These are phyloP conservation scores for Mesorhabditis sp. DNA, from an alignment of 2,888 invertebrate species.

Conservation along the genomic window DNA sequence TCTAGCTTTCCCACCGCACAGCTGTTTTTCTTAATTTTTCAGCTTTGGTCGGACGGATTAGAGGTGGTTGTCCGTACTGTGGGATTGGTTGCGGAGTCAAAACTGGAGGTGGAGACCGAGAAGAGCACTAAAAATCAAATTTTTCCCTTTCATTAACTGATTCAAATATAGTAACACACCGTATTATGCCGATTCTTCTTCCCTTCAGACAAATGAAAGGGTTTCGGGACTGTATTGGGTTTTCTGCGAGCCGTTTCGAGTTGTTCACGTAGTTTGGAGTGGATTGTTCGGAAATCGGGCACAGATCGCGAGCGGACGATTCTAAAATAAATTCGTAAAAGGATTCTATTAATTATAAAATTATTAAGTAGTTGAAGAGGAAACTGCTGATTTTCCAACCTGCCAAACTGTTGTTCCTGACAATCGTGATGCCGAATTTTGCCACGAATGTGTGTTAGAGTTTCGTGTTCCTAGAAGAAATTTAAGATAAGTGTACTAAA, in stretches of 20 bases:
- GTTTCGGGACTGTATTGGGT: background rate
- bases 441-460: constrained; percentile 6
- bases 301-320: background rate
- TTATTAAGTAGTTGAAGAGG: background rate
- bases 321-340: background rate
- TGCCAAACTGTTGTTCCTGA: background rate
- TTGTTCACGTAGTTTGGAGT: background rate
- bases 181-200: background rate
- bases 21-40: background rate
- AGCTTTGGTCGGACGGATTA: background rate
- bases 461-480: constrained; percentile 2
- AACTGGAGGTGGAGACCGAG: background rate
- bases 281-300: background rate
- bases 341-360: background rate
- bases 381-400: background rate
- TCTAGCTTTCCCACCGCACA: background rate
- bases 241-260: background rate
- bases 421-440: background rate
- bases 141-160: background rate
- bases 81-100: background rate
- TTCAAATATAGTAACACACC: background rate
- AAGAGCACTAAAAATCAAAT: background rate
- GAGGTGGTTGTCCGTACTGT: background rate
- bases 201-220: background rate
- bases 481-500: too few species aligned